A percentile compares a stretch with the other conserved stretches of the same genome.
Conservation (phyloP, 2,888 invertebrate species). For the Thymelicus lineola region DNA sequence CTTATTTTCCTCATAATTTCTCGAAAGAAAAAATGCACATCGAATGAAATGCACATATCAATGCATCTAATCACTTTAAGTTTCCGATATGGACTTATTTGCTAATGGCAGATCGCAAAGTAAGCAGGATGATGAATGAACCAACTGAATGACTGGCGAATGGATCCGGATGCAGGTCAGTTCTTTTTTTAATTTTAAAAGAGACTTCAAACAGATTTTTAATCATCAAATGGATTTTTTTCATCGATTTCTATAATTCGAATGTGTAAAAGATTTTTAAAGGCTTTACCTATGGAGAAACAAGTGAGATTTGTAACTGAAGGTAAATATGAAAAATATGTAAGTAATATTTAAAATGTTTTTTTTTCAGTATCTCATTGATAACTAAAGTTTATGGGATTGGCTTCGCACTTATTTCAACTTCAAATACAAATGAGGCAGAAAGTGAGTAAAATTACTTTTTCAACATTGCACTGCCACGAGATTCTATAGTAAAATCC, state of each 20-base stretch:
- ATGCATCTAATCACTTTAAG: conserved; percentile 29
- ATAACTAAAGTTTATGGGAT: background rate
- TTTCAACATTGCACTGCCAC: background rate
- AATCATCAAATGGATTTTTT: conserved; percentile 28
- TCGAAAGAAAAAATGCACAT: background rate
- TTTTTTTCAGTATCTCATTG: background rate
- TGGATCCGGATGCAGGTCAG: conserved; percentile 28
- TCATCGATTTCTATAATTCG: conserved; percentile 18
- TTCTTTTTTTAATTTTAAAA: conserved; percentile 29
- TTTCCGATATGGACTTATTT: conserved; percentile 22
- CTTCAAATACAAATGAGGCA: background rate
- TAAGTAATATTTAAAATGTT: background rate
- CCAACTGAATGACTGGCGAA: conserved; percentile 23
- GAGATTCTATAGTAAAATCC: too few relatives aligned
- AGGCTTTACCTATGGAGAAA: background rate
- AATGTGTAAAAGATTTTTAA: conserved; percentile 7
- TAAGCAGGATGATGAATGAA: conserved; percentile 21
- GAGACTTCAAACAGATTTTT: conserved; percentile 26
- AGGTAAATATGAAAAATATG: background rate
- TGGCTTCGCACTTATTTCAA: background rate
- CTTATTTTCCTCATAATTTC: background rate
- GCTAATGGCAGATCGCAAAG: conserved; percentile 23
- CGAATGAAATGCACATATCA: background rate
- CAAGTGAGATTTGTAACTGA: background rate
- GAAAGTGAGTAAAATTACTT: background rate